phyloP scores from a whole-genome alignment of 2,113 vertebrate species.

The Prolemur simus region DNA sequence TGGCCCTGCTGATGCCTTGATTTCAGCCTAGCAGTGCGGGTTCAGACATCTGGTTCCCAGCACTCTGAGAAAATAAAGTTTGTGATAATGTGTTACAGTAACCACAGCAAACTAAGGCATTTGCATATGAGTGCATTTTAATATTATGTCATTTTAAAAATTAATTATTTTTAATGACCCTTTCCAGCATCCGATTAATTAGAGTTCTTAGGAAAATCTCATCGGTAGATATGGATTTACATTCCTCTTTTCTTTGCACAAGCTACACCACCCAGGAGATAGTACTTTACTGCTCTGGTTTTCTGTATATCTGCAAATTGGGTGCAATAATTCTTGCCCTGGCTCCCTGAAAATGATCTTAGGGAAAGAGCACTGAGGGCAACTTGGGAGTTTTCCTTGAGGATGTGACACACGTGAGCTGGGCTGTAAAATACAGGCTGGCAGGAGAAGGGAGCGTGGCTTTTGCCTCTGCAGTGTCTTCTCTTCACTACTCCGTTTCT shows the following conservation, averaged over 20 bases:
- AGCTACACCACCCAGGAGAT: neutral
- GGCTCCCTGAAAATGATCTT: neutral
- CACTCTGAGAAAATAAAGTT: neutral
- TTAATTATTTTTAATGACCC: neutral
- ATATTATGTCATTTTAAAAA: neutral
- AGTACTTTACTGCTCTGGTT: neutral
- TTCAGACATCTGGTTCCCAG: neutral
- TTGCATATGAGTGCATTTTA: neutral
- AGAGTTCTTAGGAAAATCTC: neutral
- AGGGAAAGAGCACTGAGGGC: neutral
- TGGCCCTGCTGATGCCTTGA: fast-evolving
- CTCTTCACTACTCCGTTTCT: neutral
- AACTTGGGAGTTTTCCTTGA: neutral
- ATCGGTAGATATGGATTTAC: neutral
- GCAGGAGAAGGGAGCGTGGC: fast-evolving
- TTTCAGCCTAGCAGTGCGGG: neutral
- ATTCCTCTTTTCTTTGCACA: neutral
- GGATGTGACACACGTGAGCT: neutral
- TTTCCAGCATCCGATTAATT: neutral
- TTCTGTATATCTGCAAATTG: neutral
- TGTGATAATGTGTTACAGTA: neutral
- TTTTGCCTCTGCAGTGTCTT: neutral
- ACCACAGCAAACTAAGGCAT: neutral
- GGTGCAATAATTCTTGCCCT: too few species aligned
- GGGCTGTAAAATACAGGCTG: neutral